phyloP scores from a whole-genome alignment of 2,888 invertebrate genomes.

The Brachypalpus laphriformis region DNA sequence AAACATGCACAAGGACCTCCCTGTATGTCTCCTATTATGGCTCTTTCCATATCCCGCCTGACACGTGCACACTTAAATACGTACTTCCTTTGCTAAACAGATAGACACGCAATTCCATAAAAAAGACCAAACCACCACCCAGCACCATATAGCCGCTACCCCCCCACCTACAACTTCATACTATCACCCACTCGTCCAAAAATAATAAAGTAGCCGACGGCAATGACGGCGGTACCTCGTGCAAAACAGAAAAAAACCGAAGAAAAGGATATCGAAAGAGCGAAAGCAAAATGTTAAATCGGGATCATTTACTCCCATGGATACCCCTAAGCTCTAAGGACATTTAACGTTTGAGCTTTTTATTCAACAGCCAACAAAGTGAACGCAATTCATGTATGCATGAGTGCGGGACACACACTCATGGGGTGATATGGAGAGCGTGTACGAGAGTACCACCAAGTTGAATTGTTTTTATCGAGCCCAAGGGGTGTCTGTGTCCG shows the following conservation, averaged over 20 bases:
- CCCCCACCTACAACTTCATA: conserved; percentile 13
- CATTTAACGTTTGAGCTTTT: conserved; percentile 74
- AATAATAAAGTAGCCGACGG: conserved; percentile 71
- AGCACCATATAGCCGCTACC: not conserved
- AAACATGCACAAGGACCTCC: conserved; percentile 58
- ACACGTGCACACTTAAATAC: conserved; percentile 63
- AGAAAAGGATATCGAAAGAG: conserved; percentile 62
- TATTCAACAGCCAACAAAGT: conserved; percentile 69
- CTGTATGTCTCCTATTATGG: not conserved
- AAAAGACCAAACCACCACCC: not conserved
- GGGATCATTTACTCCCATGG: conserved; percentile 70
- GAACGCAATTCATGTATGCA: conserved; percentile 59
- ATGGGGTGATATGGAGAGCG: not conserved
- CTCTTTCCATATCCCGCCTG: not conserved
- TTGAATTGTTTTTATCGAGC: conserved; percentile 66
- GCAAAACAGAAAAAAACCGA: not conserved
- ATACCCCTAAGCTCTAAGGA: conserved; percentile 71
- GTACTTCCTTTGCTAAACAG: conserved; percentile 63
- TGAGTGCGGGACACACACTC: conserved; percentile 45
- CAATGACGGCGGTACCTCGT: conserved; percentile 43
- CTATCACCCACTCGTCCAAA: conserved; percentile 37
- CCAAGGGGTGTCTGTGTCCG: conserved; percentile 27
- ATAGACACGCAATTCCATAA: conserved; percentile 58
- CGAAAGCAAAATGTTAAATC: conserved; percentile 73
- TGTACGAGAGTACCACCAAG: not conserved